Evolutionary conservation across 2,888 invertebrate genomes (phyloP), one percentile per base, ranked within the genome.

Genomic region (Cryptophagus acutangulus): DNA sequence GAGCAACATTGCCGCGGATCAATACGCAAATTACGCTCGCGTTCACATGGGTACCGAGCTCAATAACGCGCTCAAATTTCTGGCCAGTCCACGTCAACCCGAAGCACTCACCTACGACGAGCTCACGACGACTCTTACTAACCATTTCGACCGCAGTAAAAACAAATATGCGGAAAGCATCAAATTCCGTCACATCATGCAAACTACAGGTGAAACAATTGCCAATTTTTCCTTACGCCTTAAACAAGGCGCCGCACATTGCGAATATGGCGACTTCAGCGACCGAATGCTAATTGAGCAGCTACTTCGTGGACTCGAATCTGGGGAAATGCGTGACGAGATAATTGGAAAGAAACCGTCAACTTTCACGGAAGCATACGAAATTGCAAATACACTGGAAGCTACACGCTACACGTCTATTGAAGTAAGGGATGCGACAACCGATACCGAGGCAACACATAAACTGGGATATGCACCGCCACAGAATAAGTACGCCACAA

Each of bases 111-210:
- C 24, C 6, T 20, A 20, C 24, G 24, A 20, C n/a, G 24, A 20
- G 6, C 6, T 20, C 6, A 20, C 6, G 24, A 20, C 6, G n/a
- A 20, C 6, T 6, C 24, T 20, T 20, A n/a, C n/a, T n/a, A n/a
- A 20, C 6, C 24, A 20, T 20, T 20, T 20, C n/a, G 24, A 20
- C n/a, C 24, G 24, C n/a, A 20, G 6, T 33, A 33, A 33, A 33
- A 41, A 41, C 17, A 41, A 38, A 41, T 41, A 38, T 29, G 41
- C 37, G 14, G 41, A 41, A 33, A 41, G 41, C 13, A 41, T 38
- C 8, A 17, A 38, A 14, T 41, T 40, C 28, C 25, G 36, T 6
- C 34, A 36, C 8, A 36, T 36, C 8, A 40, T 9, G n/a, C 40
- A 40, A 28, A n/a, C 29, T 4, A 17, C 12, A 38, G 33, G 15